These are phyloP conservation scores for Rhagium mordax DNA, from an alignment of 2,888 invertebrate species.

Conservation along the genomic window DNA sequence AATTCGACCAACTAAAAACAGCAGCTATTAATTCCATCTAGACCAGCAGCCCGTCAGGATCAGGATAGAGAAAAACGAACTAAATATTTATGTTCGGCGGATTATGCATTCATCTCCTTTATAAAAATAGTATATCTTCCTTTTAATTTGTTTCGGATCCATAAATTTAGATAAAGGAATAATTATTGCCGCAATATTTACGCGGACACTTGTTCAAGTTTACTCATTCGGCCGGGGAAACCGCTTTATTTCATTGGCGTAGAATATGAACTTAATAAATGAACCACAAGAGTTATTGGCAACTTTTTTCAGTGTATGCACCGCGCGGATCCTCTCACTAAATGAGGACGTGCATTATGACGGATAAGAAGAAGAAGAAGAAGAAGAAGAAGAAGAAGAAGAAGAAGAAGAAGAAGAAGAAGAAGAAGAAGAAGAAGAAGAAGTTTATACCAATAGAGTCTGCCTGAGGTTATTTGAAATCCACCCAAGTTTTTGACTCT, in stretches of 20 bases:
- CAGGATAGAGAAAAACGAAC: conserved; percentile 25
- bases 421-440: too few relatives aligned
- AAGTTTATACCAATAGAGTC: too few relatives aligned
- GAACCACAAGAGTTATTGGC: too few relatives aligned
- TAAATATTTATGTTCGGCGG: conserved; percentile 19
- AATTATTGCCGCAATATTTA: background rate
- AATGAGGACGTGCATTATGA: too few relatives aligned
- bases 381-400: too few relatives aligned
- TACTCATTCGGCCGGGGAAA: background rate
- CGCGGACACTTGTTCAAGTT: background rate
- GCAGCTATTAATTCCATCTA: conserved; percentile 21
- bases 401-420: too few relatives aligned
- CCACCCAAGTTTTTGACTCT: too few relatives aligned
- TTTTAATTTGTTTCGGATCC: background rate
- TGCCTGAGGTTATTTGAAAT: too few relatives aligned
- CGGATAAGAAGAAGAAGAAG: too few relatives aligned
- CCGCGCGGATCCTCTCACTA: too few relatives aligned
- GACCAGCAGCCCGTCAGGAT: conserved; percentile 19
- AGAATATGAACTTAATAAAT: too few relatives aligned
- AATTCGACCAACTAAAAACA: conserved; percentile 8
- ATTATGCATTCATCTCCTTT: conserved; percentile 28
- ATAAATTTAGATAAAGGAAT: background rate
- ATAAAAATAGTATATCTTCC: background rate
- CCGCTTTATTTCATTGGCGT: background rate
- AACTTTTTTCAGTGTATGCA: too few relatives aligned